Conservation (phyloP, 2,797 vertebrate species). For the Bovichtus diacanthus region DNA sequence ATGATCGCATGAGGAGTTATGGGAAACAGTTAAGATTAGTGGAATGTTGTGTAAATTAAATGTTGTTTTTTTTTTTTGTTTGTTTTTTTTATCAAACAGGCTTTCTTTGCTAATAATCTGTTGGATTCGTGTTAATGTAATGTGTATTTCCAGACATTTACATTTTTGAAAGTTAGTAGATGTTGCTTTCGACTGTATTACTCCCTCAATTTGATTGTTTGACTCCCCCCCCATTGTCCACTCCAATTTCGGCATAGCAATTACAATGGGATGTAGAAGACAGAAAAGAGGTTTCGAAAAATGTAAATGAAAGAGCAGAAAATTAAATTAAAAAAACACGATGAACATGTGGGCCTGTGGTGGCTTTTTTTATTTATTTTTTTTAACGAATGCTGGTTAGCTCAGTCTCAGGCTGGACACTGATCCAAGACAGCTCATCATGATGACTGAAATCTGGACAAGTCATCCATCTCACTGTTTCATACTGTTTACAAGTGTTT, state of each 20-base stretch:
- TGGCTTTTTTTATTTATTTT: too few species aligned
- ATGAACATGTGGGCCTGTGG: constrained; percentile 11
- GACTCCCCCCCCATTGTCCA: neutral
- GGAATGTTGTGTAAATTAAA: too few species aligned
- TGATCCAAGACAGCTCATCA: constrained; percentile 53
- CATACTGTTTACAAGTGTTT: constrained; percentile 35
- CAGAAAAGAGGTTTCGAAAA: neutral
- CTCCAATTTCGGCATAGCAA: neutral
- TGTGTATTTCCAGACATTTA: too few species aligned
- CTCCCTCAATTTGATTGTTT: neutral
- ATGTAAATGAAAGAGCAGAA: neutral
- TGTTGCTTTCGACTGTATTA: neutral
- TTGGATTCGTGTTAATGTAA: too few species aligned
- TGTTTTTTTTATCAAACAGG: too few species aligned
- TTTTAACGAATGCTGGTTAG: constrained; percentile 15
- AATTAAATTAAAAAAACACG: neutral
- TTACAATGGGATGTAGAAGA: neutral
- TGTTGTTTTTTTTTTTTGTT: too few species aligned
- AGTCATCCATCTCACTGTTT: constrained; percentile 30
- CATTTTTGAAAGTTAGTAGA: too few species aligned
- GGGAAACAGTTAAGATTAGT: too few species aligned
- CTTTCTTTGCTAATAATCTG: too few species aligned
- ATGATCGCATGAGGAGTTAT: too few species aligned
- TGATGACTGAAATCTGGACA: constrained; percentile 45
- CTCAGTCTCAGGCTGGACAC: constrained; percentile 12